Conservation (phyloP, 2,888 invertebrate species). For the Thereva nobilitata region DNA sequence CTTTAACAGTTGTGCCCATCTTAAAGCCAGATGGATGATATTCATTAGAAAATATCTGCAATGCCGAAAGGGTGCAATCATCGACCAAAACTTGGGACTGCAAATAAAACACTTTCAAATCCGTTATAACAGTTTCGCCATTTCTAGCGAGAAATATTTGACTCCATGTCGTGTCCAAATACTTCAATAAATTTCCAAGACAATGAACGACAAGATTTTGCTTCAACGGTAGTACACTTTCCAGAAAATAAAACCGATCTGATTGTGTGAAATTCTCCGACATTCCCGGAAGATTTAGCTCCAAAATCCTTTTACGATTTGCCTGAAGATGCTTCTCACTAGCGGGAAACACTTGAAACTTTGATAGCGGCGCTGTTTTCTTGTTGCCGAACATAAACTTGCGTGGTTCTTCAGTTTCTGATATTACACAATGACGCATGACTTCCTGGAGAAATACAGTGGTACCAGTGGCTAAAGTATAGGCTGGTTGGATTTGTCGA, state of each 20-base stretch:
- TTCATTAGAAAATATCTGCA: constrained; percentile 66
- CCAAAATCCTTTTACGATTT: constrained; percentile 39
- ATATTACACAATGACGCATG: constrained; percentile 28
- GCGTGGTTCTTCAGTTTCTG: constrained; percentile 28
- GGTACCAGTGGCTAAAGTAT: constrained; percentile 41
- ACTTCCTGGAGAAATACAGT: constrained; percentile 40
- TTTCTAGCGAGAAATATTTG: constrained; percentile 24
- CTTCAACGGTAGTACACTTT: constrained; percentile 42
- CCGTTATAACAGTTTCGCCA: constrained; percentile 37
- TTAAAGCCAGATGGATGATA: constrained; percentile 66
- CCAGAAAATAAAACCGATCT: constrained; percentile 40
- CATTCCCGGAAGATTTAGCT: constrained; percentile 42
- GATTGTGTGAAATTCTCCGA: constrained; percentile 15
- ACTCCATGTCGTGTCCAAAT: constrained; percentile 40
- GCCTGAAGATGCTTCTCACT: constrained; percentile 35
- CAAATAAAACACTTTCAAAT: constrained; percentile 53
- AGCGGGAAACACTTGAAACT: constrained; percentile 39
- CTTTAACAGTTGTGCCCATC: constrained; percentile 61
- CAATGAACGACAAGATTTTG: constrained; percentile 39
- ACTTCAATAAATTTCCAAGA: constrained; percentile 43
- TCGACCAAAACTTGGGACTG: constrained; percentile 65
- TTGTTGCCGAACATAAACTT: constrained; percentile 30
- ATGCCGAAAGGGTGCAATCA: constrained; percentile 64
- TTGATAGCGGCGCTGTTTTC: constrained; percentile 11
- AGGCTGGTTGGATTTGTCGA: constrained; percentile 40